Base-by-base conservation (phyloP, 2,113 vertebrate genomes). In the Cinclus cinclus region DNA sequence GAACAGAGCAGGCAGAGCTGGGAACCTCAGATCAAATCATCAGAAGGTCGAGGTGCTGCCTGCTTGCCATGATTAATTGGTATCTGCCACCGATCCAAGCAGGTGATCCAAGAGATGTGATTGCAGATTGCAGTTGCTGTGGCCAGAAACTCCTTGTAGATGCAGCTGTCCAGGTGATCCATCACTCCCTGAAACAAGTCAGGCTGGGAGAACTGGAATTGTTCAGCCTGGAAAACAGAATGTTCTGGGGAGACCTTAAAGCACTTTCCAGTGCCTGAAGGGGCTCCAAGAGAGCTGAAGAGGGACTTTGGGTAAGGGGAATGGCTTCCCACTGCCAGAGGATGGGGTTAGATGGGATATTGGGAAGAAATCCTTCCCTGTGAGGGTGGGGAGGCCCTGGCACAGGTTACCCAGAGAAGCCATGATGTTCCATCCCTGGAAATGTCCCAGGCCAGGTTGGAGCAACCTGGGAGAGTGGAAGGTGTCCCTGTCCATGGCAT, bases 391-490 rank as follows among this genome's bases (percentile, higher is more conserved):
- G 0, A 60, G 59, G 21, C 21, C 28, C 59, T 85, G 74, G 46
- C n/a, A 79, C 39, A 67, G 46, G 31, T 1, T 71, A 35, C 31
- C 22, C 56, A 63, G 64, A 78, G 58, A 2, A 83, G 35, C 49
- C 63, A 47, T 64, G 68, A 25, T 91, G 30, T 41, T 25, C 30
- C 39, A 80, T 47, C 22, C 60, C 68, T 74, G 22, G 15, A 1
- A 67, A 4, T 37, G 41, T 4, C 1, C 60, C 1, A 74, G 68
- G 9, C 4, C 35, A 55, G 15, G 22, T 0, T 60, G 35, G 56
- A 78, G 19, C 37, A 58, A 0, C 15, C 37, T 64, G 49, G 33
- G 31, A 1, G 2, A 24, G 15, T 37, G 58, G 31, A 21, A 78
- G 6, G 23, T 50, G 15, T 50, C 22, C 56, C 58, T 78, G 50